Conservation (phyloP, 2,797 vertebrate species). For the Rhynchotus rufescens region DNA sequence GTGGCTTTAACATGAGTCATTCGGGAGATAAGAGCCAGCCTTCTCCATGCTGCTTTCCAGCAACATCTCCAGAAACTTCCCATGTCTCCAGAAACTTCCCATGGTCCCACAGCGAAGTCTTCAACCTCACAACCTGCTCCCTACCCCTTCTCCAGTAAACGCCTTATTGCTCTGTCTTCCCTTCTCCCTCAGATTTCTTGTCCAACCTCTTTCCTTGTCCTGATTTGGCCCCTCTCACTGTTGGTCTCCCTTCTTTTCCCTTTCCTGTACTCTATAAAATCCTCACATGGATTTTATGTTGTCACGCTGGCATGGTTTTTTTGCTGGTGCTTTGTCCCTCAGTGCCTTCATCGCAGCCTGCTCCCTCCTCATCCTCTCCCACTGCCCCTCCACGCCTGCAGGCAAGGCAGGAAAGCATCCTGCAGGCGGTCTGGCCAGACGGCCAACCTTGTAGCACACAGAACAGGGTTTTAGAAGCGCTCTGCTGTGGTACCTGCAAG, state of each 20-base stretch:
- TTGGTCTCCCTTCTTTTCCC: not conserved
- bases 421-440: no score
- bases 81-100: not conserved
- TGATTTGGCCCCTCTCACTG: not conserved
- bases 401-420: not conserved
- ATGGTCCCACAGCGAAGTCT: not conserved
- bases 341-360: not conserved
- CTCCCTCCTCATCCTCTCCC: not conserved
- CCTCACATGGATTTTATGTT: no score
- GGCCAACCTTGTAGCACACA: fast-evolving
- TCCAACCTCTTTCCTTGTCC: not conserved
- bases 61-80: not conserved
- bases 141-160: not conserved
- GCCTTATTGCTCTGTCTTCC: not conserved
- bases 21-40: not conserved
- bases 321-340: not conserved
- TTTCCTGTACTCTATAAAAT: not conserved
- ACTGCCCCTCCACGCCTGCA: no score
- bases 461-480: not conserved
- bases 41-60: not conserved
- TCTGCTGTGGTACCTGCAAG: not conserved
- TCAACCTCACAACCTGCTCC: not conserved
- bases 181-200: not conserved
- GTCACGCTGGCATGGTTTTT: not conserved
- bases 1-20: not conserved